Base-by-base conservation (phyloP, 30 jellyfish, hydroid and myxozoan species). In the Clytia hemisphaerica region DNA sequence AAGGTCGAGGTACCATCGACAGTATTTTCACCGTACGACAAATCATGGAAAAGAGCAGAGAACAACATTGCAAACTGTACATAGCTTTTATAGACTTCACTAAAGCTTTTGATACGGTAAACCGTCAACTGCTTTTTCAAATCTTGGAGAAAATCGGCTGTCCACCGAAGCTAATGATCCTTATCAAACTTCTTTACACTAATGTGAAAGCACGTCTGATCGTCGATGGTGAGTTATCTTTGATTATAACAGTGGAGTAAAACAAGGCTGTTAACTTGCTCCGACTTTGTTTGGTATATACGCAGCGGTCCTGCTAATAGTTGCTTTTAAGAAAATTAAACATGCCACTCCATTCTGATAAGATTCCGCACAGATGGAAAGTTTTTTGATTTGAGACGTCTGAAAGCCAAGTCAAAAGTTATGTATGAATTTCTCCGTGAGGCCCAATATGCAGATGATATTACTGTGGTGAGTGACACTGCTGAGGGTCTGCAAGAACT, bases 231-330 rank as follows among this genome's bases (percentile, higher is more conserved):
- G 85, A 35, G 19, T 75, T 59, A 2, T 46, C 80, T 68, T 78
- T 60, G 85, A 58, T 35, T 59, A 79, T 75, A 69, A 69, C 51
- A 69, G 80, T 40, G 80, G 93, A 24, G 93, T 69, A 7, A 79
- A 69, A 61, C 85, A 78, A 45, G 83, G 93, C 48, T 66, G 93
- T 59, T 42, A 69, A 35, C 63, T 78, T 16, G 78, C 84, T 16
- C 93, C 72, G 35, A 53, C 83, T 25, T 64, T 78, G 61, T 78
- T 19, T 57, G 83, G 84, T 46, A 70, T 68, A 22, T 69, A 45
- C 36, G 85, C 85, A 55, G 85, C 93, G 9, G 80, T 67, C 35
- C 46, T 67, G 19, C 81, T 78, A 55, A 47, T 40, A 73, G 84
- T 78, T 25, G 93, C 93, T 2, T 78, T 30, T 40, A 70, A 57